Evolutionary conservation across 2,113 vertebrate species (phyloP), one percentile per base, ranked within the genome.

Genomic region (Dasyornis broadbenti): DNA sequence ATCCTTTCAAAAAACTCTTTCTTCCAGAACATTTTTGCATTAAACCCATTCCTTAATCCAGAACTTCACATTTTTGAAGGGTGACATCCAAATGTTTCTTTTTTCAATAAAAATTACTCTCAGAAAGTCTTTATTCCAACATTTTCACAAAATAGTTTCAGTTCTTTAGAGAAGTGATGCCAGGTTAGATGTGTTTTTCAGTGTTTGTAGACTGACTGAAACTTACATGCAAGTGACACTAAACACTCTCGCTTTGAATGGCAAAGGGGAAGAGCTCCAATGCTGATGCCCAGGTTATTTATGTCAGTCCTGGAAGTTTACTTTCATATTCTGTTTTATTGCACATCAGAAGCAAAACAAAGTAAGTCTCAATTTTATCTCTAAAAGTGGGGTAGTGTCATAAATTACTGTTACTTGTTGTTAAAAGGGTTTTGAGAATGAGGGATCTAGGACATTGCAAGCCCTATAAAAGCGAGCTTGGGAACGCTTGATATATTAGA

Each of bases 301-400:
- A 47, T 92, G 37, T 86, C 82, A 92, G 37, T 83, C 78, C 60
- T 95, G 86, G 76, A 93, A 92, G 45, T 93, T 90, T 90, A 39
- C 71, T 96, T 97, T 93, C 65, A 5, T 92, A 92, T 92, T 96
- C 88, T 93, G 82, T 86, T 88, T 94, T 78, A 64, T 68, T 92
- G 71, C 82, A 66, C 76, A n/a, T 92, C 79, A 92, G 85, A 93
- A 93, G 8, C 0, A 0, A 89, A 96, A 95, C 75, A 83, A 96
- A 81, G 49, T 57, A 69, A 82, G 64, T 92, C 80, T 89, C 47
- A 75, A 21, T 83, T 91, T 83, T 88, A 42, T 83, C 82, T 87
- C 54, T 52, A 4, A 35, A 85, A 83, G 20, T 78, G 82, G 26
- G 20, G 6, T 90, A 73, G 52, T 2, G 0, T 86, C 79, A 75